Conservation (phyloP, 2,113 vertebrate genomes). For the Synodontis membranacea region DNA sequence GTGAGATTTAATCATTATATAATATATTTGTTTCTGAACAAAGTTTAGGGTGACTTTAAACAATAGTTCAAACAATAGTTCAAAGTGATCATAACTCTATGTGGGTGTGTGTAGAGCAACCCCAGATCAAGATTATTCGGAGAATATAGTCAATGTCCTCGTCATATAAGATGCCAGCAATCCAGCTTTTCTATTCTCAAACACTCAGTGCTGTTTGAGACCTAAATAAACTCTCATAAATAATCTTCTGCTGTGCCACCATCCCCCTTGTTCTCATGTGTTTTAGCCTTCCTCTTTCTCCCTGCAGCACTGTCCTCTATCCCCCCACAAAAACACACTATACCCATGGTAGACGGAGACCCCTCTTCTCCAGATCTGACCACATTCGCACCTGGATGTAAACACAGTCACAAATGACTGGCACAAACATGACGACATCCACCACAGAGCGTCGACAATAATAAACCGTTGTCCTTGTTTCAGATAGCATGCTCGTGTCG, state of each 20-base stretch:
- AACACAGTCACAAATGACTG: slow-evolving; percentile 5
- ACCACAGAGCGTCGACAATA: slow-evolving; percentile 58
- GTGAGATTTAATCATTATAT: neutral
- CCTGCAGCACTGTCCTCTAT: slow-evolving; percentile 53
- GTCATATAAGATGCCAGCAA: neutral
- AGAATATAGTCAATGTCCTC: slow-evolving; percentile 14
- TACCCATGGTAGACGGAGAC: neutral
- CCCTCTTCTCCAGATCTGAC: slow-evolving; percentile 14
- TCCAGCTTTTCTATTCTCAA: neutral
- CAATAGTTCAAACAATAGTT: neutral
- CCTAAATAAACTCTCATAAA: slow-evolving; percentile 45
- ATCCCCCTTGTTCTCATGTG: slow-evolving; percentile 47
- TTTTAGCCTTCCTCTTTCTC: slow-evolving; percentile 47
- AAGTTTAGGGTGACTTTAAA: neutral
- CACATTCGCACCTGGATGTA: neutral
- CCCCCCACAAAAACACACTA: slow-evolving; percentile 22
- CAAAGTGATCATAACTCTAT: neutral
- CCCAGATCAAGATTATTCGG: neutral
- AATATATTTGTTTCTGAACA: neutral
- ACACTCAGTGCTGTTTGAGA: slow-evolving; percentile 17
- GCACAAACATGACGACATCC: slow-evolving; percentile 25
- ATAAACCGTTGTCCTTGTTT: slow-evolving; percentile 37
- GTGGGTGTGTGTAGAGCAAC: neutral
- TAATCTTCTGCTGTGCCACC: slow-evolving; percentile 31
- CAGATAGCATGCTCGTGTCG: neutral